A percentile compares a stretch with the other conserved stretches of the same genome.
Evolutionary conservation across 2,888 invertebrate genomes (phyloP).

Genomic region (Ophion obscuratus): DNA sequence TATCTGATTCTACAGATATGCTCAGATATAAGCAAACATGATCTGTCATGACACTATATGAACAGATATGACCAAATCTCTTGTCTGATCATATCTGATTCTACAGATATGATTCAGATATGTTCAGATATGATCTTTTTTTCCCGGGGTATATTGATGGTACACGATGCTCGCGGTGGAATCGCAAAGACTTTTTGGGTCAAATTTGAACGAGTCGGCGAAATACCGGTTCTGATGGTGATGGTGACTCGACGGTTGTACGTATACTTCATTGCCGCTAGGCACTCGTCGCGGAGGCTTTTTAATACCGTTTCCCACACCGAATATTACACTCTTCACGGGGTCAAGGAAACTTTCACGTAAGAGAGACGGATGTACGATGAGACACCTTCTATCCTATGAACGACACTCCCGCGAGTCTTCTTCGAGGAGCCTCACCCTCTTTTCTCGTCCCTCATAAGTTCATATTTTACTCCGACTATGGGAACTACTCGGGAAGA

Average conservation of each 20-base stretch:
- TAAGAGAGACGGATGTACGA: slow-evolving; percentile 28
- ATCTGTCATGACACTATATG: no score
- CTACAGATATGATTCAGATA: no score
- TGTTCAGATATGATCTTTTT: no score
- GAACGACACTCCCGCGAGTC: slow-evolving; percentile 43
- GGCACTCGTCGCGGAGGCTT: slow-evolving; percentile 42
- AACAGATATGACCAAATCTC: no score
- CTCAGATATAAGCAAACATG: no score
- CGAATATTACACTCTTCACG: slow-evolving; percentile 60
- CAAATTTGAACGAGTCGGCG: slow-evolving; percentile 69
- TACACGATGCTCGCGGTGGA: slow-evolving; percentile 1
- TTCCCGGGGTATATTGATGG: neutral
- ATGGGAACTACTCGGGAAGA: neutral
- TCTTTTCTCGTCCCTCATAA: slow-evolving; percentile 15
- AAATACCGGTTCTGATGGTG: slow-evolving; percentile 69
- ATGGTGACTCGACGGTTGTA: slow-evolving; percentile 30
- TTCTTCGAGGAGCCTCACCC: slow-evolving; percentile 44
- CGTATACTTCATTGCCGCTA: slow-evolving; percentile 47
- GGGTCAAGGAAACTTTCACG: slow-evolving; percentile 70
- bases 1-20: no score
- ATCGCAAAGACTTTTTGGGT: slow-evolving; percentile 66
- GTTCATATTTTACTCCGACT: slow-evolving; percentile 9
- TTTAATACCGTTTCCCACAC: slow-evolving; percentile 65
- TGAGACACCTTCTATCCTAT: slow-evolving; percentile 54
- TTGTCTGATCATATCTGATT: no score